A percentile compares a stretch with the other conserved stretches of the same genome.
These are phyloP conservation scores for Hirudinaria manillensis DNA, from an alignment of 2,888 invertebrate genomes.

Conservation along the genomic window DNA sequence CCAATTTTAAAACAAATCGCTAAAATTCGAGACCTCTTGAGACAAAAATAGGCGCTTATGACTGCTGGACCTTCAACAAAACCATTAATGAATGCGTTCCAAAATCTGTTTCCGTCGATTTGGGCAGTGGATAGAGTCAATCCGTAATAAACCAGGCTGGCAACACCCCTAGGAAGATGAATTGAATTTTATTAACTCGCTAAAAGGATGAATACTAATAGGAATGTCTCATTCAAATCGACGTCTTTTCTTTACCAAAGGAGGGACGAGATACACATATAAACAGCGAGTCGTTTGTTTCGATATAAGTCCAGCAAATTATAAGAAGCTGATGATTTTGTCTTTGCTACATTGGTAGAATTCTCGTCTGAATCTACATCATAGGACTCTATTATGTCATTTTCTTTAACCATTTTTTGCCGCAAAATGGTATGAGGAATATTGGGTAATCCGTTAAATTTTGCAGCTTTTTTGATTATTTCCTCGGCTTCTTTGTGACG, in stretches of 20 bases:
- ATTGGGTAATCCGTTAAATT: slow-evolving; percentile 37
- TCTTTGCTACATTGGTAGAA: too few relatives aligned
- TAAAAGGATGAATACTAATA: too few relatives aligned
- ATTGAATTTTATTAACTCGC: neutral
- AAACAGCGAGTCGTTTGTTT: neutral
- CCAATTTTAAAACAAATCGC: neutral
- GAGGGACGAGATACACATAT: neutral
- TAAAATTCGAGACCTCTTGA: slow-evolving; percentile 36
- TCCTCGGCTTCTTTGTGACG: slow-evolving; percentile 37
- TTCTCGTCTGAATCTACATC: too few relatives aligned
- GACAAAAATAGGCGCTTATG: slow-evolving; percentile 37
- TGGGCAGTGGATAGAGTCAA: slow-evolving; percentile 44
- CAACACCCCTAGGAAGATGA: slow-evolving; percentile 41
- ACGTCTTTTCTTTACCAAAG: neutral
- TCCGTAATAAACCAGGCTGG: slow-evolving; percentile 45
- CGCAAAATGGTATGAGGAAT: slow-evolving; percentile 22
- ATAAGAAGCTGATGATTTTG: neutral
- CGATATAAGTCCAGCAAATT: neutral
- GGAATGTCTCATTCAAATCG: too few relatives aligned
- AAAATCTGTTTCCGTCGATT: slow-evolving; percentile 44
- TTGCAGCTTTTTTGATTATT: slow-evolving; percentile 39
- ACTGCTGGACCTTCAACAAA: slow-evolving; percentile 42
- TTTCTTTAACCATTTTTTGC: neutral
- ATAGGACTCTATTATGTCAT: neutral
- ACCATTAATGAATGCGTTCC: slow-evolving; percentile 42